phyloP scores from a whole-genome alignment of 2,113 vertebrate genomes.

The Dicaeum eximium region DNA sequence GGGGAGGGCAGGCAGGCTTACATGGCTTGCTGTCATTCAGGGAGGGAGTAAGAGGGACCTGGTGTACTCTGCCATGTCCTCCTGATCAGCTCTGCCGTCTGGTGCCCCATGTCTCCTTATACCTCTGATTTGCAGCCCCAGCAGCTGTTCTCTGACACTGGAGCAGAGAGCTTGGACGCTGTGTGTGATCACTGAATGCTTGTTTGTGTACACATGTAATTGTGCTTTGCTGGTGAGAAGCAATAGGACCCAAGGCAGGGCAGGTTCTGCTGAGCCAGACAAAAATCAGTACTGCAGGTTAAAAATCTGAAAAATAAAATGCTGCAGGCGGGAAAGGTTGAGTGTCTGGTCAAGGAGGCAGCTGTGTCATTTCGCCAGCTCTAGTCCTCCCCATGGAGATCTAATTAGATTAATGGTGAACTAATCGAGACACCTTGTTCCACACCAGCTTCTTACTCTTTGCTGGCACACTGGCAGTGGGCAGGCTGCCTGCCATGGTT shows the following conservation, averaged over 20 bases:
- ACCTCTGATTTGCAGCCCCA: background rate
- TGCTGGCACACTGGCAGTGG: background rate
- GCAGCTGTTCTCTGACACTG: background rate
- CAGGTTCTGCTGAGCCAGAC: background rate
- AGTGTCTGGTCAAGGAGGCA: background rate
- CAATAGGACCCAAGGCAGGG: background rate
- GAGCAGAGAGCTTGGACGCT: background rate
- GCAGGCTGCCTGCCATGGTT: background rate
- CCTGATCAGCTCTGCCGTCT: background rate
- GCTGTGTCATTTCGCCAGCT: background rate
- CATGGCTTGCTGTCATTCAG: background rate
- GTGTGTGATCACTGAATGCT: background rate
- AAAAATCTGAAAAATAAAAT: constrained; percentile 2
- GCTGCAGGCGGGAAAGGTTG: background rate
- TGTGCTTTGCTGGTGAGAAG: background rate
- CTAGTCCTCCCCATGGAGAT: background rate
- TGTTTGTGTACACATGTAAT: background rate
- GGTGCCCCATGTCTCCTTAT: background rate
- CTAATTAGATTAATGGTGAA: constrained; percentile 4
- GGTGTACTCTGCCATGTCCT: background rate
- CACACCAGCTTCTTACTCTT: background rate
- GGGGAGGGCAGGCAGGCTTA: background rate
- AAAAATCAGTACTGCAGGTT: background rate
- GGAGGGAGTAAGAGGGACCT: background rate
- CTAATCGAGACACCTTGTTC: constrained; percentile 7